Conservation (phyloP, 2,888 invertebrate genomes). For the Ceratothoa steindachneri region DNA sequence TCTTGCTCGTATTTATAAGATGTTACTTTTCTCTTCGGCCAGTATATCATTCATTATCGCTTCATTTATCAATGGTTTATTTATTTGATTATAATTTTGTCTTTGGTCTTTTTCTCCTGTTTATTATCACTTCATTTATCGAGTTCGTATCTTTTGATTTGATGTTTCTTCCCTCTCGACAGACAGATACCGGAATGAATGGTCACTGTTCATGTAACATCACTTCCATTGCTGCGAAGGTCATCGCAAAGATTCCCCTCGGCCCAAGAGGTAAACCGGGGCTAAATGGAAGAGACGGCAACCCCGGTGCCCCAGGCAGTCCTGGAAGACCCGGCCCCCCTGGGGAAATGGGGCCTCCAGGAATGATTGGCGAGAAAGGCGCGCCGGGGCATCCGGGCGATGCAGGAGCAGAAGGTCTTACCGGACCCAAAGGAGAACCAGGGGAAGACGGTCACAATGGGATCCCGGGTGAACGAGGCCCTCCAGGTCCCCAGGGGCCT, state of each 20-base stretch:
- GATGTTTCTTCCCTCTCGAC: too few species aligned
- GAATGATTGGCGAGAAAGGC: constrained; percentile 30
- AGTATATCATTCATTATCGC: too few species aligned
- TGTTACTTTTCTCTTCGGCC: too few species aligned
- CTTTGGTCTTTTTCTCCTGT: too few species aligned
- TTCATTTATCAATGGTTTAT: too few species aligned
- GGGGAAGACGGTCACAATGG: constrained; percentile 46
- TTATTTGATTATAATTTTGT: too few species aligned
- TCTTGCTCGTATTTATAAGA: too few species aligned
- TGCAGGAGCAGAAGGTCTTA: constrained; percentile 38
- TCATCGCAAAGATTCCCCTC: constrained; percentile 16
- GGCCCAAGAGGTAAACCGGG: constrained; percentile 4
- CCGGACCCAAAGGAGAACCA: constrained; percentile 47
- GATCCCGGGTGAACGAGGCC: constrained; percentile 34
- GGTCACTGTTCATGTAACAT: constrained; percentile 27
- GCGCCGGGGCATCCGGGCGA: constrained; percentile 24
- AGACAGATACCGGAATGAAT: too few species aligned
- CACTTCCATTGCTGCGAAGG: constrained; percentile 1
- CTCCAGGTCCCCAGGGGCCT: constrained; percentile 49
- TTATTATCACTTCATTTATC: too few species aligned
- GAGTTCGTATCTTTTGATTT: too few species aligned
- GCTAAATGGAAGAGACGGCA: constrained; percentile 48
- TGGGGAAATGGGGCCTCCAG: constrained; percentile 50
- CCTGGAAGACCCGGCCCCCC: constrained; percentile 53
- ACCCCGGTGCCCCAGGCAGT: constrained; percentile 49